Evolutionary conservation across 2,797 vertebrate genomes (phyloP).

Genomic region (Gallinago solitaria): DNA sequence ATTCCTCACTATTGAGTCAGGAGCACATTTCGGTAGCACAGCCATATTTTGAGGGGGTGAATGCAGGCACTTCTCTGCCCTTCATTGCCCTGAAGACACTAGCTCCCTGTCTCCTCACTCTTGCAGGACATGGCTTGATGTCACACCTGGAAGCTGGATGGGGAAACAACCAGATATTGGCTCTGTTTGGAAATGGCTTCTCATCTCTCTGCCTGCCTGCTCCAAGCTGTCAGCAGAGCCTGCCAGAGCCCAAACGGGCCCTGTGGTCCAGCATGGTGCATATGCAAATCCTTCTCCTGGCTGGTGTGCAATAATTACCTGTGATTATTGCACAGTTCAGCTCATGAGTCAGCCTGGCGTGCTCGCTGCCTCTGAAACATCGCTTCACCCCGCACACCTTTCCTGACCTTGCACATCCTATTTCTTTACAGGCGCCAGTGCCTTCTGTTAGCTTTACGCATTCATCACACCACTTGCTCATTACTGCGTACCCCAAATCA

Average conservation of each 20-base stretch:
- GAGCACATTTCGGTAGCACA: background rate
- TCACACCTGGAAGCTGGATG: background rate
- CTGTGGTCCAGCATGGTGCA: background rate
- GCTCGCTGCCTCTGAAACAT: conserved; percentile 16
- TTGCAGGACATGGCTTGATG: background rate
- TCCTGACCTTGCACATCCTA: conserved; percentile 24
- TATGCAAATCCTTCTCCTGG: background rate
- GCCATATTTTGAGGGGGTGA: background rate
- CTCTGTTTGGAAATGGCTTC: background rate
- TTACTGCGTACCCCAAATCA: conserved; percentile 21
- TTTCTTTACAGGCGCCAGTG: background rate
- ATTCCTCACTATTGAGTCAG: background rate
- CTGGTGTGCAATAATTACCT: conserved; percentile 27
- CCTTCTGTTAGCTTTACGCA: conserved; percentile 3
- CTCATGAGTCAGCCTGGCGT: conserved; percentile 30
- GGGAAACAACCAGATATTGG: background rate
- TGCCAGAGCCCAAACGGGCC: background rate
- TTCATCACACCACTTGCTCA: conserved; percentile 5
- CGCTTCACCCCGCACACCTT: background rate
- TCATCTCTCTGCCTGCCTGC: background rate
- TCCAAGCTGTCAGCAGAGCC: background rate
- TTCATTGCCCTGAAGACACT: background rate
- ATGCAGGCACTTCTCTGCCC: background rate
- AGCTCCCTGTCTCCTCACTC: background rate
- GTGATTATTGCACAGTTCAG: conserved; percentile 60